A percentile compares a stretch with the other conserved stretches of the same genome.
Evolutionary conservation across 2,797 vertebrate genomes (phyloP).

Genomic region (Hoplostethus mediterraneus): DNA sequence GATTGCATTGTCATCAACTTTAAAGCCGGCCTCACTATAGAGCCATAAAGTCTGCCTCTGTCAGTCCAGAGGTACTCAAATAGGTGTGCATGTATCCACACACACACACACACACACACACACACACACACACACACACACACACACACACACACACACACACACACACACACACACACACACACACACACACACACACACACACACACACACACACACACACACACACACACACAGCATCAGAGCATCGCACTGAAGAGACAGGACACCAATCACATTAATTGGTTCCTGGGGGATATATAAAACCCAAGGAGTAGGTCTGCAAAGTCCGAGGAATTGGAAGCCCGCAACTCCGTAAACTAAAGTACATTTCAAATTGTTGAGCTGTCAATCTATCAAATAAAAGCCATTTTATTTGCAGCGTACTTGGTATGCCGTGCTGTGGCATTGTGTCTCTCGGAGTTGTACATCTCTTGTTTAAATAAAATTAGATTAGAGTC

Average conservation of each 20-base stretch:
- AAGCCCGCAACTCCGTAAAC: constrained; percentile 35
- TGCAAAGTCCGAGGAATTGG: constrained; percentile 48
- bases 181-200: constrained; percentile 7
- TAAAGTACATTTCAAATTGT: constrained; percentile 36
- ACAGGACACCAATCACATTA: constrained; percentile 74
- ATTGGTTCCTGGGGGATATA: constrained; percentile 74
- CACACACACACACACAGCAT: constrained; percentile 7
- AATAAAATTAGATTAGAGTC: constrained; percentile 53
- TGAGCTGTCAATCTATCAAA: constrained; percentile 49
- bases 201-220: constrained; percentile 1
- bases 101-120: constrained; percentile 4
- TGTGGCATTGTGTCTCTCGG: neutral
- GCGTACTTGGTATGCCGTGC: constrained; percentile 9
- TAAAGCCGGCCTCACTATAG: no score
- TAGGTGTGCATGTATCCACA: constrained; percentile 4
- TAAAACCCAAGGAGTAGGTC: constrained; percentile 47
- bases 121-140: constrained; percentile 9
- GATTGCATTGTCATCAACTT: no score
- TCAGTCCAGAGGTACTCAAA: constrained; percentile 25
- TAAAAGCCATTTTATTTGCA: constrained; percentile 23
- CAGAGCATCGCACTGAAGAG: constrained; percentile 33
- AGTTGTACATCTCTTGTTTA: constrained; percentile 34
- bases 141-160: constrained; percentile 1
- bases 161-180: constrained; percentile 12
- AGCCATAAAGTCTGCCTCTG: neutral